Evolutionary conservation across 2,797 vertebrate species (phyloP), one percentile per base, ranked within the genome.

Genomic region (Sparidentex hasta): DNA sequence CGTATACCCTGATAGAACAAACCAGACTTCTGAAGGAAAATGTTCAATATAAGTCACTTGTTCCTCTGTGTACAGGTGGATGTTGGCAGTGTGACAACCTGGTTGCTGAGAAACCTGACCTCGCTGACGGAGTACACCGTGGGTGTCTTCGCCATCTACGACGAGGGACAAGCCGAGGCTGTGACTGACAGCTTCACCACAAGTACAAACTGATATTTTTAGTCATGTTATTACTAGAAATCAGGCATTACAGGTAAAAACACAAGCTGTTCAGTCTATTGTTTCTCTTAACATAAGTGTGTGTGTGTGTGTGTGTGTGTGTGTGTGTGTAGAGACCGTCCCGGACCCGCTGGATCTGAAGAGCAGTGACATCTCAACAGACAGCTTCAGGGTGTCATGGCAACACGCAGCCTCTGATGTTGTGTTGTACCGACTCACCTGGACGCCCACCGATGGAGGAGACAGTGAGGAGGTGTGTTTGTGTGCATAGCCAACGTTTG

Each of bases 321-420:
- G 51, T 23, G 27, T 85, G 69, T 91, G 48, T 81, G n/a, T 20
- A 99, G 98, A 93, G 83, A 86, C 83, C 2, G 94, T 97, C 69
- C 98, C 97, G 0, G 91, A 95, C 76, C 97, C 97, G 0, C 86
- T 93, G 62, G 92, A 95, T 71, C 76, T 97, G 81, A 94, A 86
- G 72, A 96, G 96, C 85, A 95, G 95, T 11, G 97, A 98, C 55
- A 84, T 97, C 79, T 93, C 95, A 2, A 82, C 95, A 1, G 91
- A 97, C 41, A 94, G 96, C 79, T 97, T 99, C 89, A 94, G 94
- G 80, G 96, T 99, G 80, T 96, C 89, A 62, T 99, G 98, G 98
- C 91, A 93, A 48, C 95, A 95, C 7, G 88, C 96, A 0, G 96
- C 97, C 0, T 88, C 93, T 4, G 96, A 98, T 20, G 95, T 97